phyloP scores from a whole-genome alignment of 1,140 invertebrate genomes.

The Argopecten irradians region DNA sequence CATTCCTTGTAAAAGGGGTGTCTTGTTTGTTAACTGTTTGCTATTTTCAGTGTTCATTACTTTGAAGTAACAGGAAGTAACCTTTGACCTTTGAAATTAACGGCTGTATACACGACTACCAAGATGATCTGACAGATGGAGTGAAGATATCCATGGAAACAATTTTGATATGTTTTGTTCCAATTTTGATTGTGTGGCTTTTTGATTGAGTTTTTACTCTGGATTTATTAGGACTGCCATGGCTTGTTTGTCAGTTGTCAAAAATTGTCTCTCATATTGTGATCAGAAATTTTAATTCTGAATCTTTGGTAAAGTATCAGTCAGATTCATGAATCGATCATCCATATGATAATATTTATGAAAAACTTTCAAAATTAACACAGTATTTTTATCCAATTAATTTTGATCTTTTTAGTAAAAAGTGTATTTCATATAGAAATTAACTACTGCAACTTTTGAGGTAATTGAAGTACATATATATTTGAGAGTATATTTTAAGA shows the following conservation, averaged over 20 bases:
- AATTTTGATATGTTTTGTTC: background rate
- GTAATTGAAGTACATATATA: background rate
- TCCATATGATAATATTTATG: background rate
- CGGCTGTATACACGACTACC: background rate
- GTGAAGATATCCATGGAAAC: conserved; percentile 10
- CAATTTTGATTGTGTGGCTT: conserved; percentile 17
- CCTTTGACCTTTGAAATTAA: background rate
- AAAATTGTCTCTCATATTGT: background rate
- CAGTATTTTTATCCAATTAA: background rate
- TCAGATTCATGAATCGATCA: background rate
- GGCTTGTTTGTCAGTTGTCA: background rate
- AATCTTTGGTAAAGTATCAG: background rate
- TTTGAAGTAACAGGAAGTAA: conserved; percentile 22
- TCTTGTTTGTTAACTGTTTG: conserved; percentile 22
- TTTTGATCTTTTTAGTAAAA: background rate
- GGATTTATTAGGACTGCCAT: background rate
- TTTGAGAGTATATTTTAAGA: background rate
- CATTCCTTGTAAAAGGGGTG: background rate
- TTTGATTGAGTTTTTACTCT: background rate
- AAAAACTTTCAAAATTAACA: background rate
- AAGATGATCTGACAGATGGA: background rate
- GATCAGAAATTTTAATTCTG: background rate
- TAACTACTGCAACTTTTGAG: background rate
- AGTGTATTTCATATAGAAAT: background rate
- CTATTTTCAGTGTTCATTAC: conserved; percentile 11